Base-by-base conservation (phyloP, 1,140 invertebrate genomes). In the Sinella curviseta region DNA sequence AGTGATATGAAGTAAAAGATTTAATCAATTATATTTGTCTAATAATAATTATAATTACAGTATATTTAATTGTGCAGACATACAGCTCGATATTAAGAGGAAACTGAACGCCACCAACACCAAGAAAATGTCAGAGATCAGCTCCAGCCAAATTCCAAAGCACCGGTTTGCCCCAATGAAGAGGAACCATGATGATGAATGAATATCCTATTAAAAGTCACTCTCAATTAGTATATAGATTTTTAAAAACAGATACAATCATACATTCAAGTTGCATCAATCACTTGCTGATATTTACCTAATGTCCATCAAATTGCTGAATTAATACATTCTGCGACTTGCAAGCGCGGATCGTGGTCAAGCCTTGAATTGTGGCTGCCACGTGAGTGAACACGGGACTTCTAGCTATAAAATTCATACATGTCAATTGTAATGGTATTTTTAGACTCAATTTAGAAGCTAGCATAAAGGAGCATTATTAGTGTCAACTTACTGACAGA, bases 81-180 rank as follows among this genome's bases (percentile, higher is more conserved):
- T 60, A 83, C 84, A 30, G 73, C 75, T 74, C 77, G 55, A 57
- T 14, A 83, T 79, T 1, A 90, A 76, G 24, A 93, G 85, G 82
- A 93, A 92, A 81, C 90, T 90, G 79, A 90, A 91, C 34, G 87
- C 91, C 74, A 90, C 90, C 78, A 89, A 80, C 0, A 89, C 87
- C 16, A 90, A 90, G 81, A 92, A 93, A 1, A 93, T 78, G 16
- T 92, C 90, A 86, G 93, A 94, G 77, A 94, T 88, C 85, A 93
- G 88, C 84, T 94, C 93, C 26, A 94, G 85, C 31, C 89, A 89
- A 55, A 93, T 90, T 3, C 91, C 92, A 83, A 94, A 92, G 82
- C 92, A 93, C 74, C 91, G 89, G 84, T 88, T 92, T 0, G 92
- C 90, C 28, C 89, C 88, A 14, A 94, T 87, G 81, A 92, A 90